Conservation (phyloP, 2,113 vertebrate species). For the Campylomormyrus numenius region DNA sequence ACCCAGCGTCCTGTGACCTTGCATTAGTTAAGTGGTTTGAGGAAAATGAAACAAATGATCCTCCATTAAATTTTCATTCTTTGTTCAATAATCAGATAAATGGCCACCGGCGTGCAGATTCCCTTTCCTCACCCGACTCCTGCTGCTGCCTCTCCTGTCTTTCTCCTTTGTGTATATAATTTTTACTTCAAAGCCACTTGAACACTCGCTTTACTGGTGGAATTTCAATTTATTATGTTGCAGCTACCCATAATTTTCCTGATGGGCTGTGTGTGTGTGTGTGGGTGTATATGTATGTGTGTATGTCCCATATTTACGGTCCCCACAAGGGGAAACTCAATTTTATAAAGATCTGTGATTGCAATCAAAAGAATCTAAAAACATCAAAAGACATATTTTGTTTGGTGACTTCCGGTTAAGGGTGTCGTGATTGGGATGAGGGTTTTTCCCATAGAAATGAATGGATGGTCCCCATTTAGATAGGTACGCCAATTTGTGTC, state of each 20-base stretch:
- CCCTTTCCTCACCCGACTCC: background rate
- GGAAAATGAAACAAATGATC: background rate
- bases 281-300: background rate
- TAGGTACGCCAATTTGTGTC: background rate
- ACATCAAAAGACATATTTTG: background rate
- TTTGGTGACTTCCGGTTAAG: background rate
- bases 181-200: slow-evolving; percentile 2
- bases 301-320: background rate
- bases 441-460: background rate
- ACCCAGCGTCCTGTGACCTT: background rate
- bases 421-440: background rate
- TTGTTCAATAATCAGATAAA: background rate
- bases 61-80: background rate
- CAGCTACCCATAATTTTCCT: background rate
- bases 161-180: background rate
- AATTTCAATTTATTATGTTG: background rate
- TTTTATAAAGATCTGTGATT: background rate
- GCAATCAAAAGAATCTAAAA: background rate
- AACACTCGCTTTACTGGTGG: background rate
- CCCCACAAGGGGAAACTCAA: background rate
- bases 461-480: background rate
- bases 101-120: background rate
- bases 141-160: background rate
- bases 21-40: background rate
- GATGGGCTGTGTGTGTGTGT: background rate